phyloP scores from a whole-genome alignment of 2,113 vertebrate species.

The Glareola pratincola region DNA sequence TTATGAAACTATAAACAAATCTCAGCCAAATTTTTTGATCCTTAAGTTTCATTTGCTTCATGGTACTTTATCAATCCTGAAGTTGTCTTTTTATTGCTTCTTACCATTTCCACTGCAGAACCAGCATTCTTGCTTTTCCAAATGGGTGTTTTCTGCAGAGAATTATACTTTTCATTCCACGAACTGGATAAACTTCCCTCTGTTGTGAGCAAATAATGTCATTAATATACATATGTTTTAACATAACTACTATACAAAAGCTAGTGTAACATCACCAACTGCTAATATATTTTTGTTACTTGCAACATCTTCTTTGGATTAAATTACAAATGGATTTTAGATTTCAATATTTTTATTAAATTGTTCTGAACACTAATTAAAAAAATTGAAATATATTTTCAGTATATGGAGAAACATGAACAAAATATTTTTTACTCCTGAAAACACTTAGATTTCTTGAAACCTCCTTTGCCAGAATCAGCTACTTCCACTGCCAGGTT shows the following conservation, averaged over 20 bases:
- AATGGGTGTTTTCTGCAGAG: slow-evolving; percentile 87
- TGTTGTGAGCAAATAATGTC: slow-evolving; percentile 61
- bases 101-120: slow-evolving; percentile 88
- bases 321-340: neutral
- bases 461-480: neutral
- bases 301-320: neutral
- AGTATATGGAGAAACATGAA: neutral
- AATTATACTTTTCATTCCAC: slow-evolving; percentile 95
- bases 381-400: neutral
- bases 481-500: neutral
- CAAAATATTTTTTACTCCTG: neutral
- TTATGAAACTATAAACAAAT: neutral
- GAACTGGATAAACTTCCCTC: slow-evolving; percentile 96
- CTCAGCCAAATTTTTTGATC: neutral
- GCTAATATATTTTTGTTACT: neutral
- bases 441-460: neutral
- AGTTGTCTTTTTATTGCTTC: slow-evolving; percentile 15
- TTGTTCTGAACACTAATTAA: neutral
- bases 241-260: neutral
- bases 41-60: neutral
- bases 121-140: slow-evolving; percentile 87
- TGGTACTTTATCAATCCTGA: neutral
- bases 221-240: slow-evolving; percentile 1
- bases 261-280: neutral
- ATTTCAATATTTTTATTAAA: neutral